These are phyloP conservation scores for Rana temporaria DNA, from an alignment of 2,113 vertebrate species.

Conservation along the genomic window DNA sequence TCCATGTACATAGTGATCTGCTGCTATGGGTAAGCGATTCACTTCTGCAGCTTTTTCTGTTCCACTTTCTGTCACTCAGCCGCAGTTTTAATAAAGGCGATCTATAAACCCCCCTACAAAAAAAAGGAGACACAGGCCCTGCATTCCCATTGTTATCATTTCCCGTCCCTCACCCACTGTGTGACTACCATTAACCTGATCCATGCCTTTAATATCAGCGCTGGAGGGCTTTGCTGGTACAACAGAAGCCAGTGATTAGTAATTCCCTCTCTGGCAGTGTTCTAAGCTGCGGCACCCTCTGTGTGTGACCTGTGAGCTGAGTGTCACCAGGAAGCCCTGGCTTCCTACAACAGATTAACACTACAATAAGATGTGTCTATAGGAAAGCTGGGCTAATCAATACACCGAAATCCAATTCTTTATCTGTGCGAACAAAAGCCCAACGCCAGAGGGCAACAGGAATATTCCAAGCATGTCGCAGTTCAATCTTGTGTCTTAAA, in stretches of 20 bases:
- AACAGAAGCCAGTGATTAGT: background rate
- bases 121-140: background rate
- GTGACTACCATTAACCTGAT: background rate
- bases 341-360: constrained; percentile 4
- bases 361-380: constrained; percentile 11
- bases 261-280: background rate
- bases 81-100: too few species aligned
- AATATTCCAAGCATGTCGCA: background rate
- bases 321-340: background rate
- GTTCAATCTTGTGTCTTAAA: background rate
- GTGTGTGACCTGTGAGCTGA: constrained; percentile 1
- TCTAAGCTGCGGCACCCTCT: background rate
- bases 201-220: constrained; percentile 4
- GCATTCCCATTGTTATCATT: background rate
- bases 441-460: background rate
- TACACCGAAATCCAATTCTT: background rate
- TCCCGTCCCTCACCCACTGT: background rate
- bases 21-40: too few species aligned
- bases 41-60: too few species aligned
- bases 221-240: background rate
- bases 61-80: too few species aligned
- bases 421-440: background rate
- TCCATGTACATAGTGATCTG: too few species aligned
- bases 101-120: background rate
- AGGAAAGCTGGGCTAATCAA: background rate